Percentiles rank a stretch among this genome's conserved stretches.
Evolutionary conservation across 2,113 vertebrate genomes (phyloP).

Genomic region (Aramus guarauna): DNA sequence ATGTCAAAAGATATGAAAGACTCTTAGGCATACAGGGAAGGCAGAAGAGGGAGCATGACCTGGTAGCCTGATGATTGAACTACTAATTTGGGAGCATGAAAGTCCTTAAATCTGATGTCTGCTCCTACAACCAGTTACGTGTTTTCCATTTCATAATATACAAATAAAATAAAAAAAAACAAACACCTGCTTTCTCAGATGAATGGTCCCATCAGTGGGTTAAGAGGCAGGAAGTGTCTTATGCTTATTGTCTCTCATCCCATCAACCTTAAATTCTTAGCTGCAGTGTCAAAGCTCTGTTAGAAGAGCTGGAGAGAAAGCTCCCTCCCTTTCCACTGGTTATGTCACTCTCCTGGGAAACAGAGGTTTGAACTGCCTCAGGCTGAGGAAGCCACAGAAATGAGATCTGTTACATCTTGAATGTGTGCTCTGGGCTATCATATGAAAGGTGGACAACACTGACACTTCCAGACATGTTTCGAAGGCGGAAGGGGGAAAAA

Average conservation of each 20-base stretch:
- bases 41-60: neutral
- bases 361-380: neutral
- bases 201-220: neutral
- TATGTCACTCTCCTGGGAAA: neutral
- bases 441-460: slow-evolving; percentile 14
- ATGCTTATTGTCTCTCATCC: neutral
- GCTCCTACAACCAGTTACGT: neutral
- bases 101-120: neutral
- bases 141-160: neutral
- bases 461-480: neutral
- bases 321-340: neutral
- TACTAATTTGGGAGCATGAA: neutral
- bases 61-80: neutral
- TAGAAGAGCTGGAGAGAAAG: neutral
- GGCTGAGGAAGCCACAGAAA: slow-evolving; percentile 35
- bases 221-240: neutral
- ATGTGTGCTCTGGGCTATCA: neutral
- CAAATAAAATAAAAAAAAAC: neutral
- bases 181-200: neutral
- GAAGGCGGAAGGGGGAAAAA: neutral
- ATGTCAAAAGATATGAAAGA: neutral
- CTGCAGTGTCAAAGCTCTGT: neutral
- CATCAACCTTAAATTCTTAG: neutral
- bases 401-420: slow-evolving; percentile 1
- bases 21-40: neutral